Evolutionary conservation across 2,113 vertebrate species (phyloP), one percentile per base, ranked within the genome.

Genomic region (Gobius niger): DNA sequence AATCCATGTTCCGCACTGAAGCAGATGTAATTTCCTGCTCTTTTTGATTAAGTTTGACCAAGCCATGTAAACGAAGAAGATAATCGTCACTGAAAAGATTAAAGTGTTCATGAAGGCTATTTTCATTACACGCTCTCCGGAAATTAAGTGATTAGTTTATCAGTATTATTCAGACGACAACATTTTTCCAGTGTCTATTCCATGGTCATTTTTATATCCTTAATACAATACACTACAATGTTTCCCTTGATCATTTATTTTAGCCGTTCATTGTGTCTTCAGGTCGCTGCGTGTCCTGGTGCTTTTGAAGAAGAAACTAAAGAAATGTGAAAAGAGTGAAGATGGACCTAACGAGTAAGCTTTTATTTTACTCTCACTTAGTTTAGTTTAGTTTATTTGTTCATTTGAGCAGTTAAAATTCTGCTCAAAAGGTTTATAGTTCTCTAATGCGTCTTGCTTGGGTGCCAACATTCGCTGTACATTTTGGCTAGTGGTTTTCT

Each of bases 231-330:
- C n/a, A n/a, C n/a, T 34, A 34, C 44, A 46, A 7, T 6, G 10
- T 46, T 46, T 46, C 7, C 44, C 44, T 1, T 46, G 10, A 7
- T 9, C 44, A 46, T 8, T 16, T 1, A 60, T 60, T 5, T 44
- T 7, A 70, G 10, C 59, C 5, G 52, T 64, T 34, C 24, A 34
- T 40, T 63, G 18, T 67, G 3, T 67, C 13, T 70, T 5, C 40
- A 94, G 93, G 74, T 94, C 93, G 0, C 24, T 93, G 8, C 75
- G 92, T 73, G 76, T 92, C 65, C 73, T 93, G 47, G 46, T 86
- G 66, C 76, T 91, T 9, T 82, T 94, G 56, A 90, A 65, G 73
- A 92, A 69, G 65, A 91, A 87, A 70, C 59, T 88, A n/a, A 85
- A 69, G 67, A 77, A 41, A 65, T 50, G 13, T 42, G 77, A 74